Evolutionary conservation across 2,797 vertebrate genomes (phyloP).

Genomic region (Propithecus perrieri): DNA sequence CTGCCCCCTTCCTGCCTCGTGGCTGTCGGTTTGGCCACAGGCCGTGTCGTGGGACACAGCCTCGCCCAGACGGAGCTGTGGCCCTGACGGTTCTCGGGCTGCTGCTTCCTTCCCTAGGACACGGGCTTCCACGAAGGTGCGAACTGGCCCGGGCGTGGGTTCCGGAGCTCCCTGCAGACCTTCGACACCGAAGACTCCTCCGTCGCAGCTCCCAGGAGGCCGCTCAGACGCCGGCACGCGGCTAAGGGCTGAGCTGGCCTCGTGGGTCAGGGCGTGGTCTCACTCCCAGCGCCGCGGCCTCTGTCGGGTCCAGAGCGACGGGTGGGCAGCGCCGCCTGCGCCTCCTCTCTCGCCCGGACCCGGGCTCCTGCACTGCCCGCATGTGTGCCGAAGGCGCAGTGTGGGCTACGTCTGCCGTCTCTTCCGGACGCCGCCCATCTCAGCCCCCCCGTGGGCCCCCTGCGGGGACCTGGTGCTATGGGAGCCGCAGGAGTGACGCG

Average conservation of each 20-base stretch:
- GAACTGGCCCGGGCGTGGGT: background rate
- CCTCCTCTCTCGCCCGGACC: background rate
- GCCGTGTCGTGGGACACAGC: background rate
- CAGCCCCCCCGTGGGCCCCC: background rate
- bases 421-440: background rate
- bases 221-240: rapidly evolving
- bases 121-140: rapidly evolving
- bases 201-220: background rate
- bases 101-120: rapidly evolving
- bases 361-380: rapidly evolving
- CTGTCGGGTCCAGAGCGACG: background rate
- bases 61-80: rapidly evolving
- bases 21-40: too few species aligned
- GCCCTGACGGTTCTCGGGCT: background rate
- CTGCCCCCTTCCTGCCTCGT: too few species aligned
- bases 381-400: rapidly evolving
- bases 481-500: background rate
- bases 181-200: background rate
- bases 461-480: rapidly evolving
- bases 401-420: background rate
- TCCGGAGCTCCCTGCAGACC: background rate
- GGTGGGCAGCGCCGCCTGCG: background rate
- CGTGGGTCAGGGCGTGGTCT: background rate
- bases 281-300: background rate
- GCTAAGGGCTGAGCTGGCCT: background rate